A percentile compares a stretch with the other conserved stretches of the same genome.
Evolutionary conservation across 2,888 invertebrate genomes (phyloP).

Genomic region (Pheosia tremula): DNA sequence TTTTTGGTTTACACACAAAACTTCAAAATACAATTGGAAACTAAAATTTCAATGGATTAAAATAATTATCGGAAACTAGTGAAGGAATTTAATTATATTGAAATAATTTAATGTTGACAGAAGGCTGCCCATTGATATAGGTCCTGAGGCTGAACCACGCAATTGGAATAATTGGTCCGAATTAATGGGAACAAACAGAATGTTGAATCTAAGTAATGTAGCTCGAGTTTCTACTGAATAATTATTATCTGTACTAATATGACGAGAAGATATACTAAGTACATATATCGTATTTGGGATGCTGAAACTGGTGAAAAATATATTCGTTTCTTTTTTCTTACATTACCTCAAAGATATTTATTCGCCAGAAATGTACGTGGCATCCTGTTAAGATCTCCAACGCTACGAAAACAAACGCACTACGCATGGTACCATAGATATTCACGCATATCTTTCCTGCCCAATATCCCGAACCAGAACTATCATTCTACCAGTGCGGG

Average conservation of each 20-base stretch:
- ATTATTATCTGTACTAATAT: background rate
- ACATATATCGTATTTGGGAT: too few relatives aligned
- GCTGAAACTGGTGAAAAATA: too few relatives aligned
- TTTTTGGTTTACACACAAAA: too few relatives aligned
- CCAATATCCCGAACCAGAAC: conserved; percentile 25
- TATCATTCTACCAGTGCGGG: conserved; percentile 34
- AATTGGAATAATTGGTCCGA: conserved; percentile 36
- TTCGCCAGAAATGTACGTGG: too few relatives aligned
- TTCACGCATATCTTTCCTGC: conserved; percentile 19
- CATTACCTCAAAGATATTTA: too few relatives aligned
- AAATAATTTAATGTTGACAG: conserved; percentile 51
- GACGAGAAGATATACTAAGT: background rate
- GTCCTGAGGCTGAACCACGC: conserved; percentile 30
- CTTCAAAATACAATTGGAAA: conserved; percentile 1
- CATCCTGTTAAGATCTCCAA: background rate
- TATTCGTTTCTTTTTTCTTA: too few relatives aligned
- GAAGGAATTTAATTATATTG: conserved; percentile 50
- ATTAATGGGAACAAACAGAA: conserved; percentile 33
- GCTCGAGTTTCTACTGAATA: conserved; percentile 13
- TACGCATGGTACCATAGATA: conserved; percentile 29
- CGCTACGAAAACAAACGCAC: conserved; percentile 20
- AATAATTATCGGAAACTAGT: conserved; percentile 38
- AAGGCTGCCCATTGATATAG: conserved; percentile 37
- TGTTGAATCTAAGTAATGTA: conserved; percentile 26
- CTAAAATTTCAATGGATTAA: conserved; percentile 14